Percentiles rank a stretch among this genome's conserved stretches.
Conservation (phyloP, 1,140 invertebrate species). For the Nephotettix cincticeps region DNA sequence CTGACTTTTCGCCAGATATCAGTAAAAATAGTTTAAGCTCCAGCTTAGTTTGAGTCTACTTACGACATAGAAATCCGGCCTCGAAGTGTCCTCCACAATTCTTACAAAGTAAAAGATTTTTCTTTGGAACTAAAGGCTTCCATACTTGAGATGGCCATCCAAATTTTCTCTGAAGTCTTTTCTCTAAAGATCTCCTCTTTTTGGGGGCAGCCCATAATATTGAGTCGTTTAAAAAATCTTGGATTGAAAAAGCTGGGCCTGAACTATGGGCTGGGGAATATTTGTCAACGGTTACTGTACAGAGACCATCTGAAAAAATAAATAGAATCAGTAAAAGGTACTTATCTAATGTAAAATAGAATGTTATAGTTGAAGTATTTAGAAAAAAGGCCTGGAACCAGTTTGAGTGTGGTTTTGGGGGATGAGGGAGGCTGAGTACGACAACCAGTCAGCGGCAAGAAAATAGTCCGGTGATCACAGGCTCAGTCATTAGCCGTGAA, state of each 20-base stretch:
- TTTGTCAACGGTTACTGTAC: not conserved
- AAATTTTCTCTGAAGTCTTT: slow-evolving; percentile 67
- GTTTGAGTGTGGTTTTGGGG: too few species aligned
- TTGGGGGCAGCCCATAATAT: slow-evolving; percentile 61
- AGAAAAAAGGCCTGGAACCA: too few species aligned
- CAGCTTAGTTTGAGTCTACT: too few species aligned
- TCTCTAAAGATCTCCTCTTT: slow-evolving; percentile 70
- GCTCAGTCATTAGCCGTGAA: too few species aligned
- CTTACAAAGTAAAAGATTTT: slow-evolving; percentile 69
- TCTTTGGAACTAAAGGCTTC: slow-evolving; percentile 70
- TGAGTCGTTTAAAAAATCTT: slow-evolving; percentile 18
- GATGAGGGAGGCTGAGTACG: too few species aligned
- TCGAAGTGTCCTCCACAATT: slow-evolving; percentile 82
- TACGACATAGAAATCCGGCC: slow-evolving; percentile 74
- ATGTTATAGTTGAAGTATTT: too few species aligned
- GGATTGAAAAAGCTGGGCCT: not conserved
- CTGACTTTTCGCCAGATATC: too few species aligned
- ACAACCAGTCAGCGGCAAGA: too few species aligned
- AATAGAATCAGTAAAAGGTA: too few species aligned
- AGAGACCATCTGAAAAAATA: slow-evolving; percentile 7
- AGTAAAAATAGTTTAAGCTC: too few species aligned
- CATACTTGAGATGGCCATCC: slow-evolving; percentile 58
- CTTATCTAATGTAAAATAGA: too few species aligned
- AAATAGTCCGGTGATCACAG: too few species aligned
- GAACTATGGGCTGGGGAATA: not conserved